These are phyloP conservation scores for Aphaenogaster rudis DNA, from an alignment of 1,140 invertebrate species.

Conservation along the genomic window DNA sequence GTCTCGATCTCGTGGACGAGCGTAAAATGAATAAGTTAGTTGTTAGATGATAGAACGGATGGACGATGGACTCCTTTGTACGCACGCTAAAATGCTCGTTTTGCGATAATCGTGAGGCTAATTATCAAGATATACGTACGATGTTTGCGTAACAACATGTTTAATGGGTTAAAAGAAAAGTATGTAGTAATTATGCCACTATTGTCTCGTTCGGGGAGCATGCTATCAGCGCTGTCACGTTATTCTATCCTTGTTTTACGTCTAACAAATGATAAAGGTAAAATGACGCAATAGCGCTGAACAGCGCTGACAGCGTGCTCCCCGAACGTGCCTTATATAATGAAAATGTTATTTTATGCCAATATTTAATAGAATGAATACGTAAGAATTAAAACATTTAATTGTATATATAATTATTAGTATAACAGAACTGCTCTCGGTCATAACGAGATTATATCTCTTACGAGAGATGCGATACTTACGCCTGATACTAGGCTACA, in stretches of 20 bases:
- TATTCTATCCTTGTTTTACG: too few relatives aligned
- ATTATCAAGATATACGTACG: not conserved
- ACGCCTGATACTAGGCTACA: constrained; percentile 76
- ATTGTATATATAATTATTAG: not conserved
- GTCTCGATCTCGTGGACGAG: not conserved
- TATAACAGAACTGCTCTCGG: not conserved
- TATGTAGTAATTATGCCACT: not conserved
- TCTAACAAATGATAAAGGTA: too few relatives aligned
- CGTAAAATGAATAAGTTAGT: not conserved
- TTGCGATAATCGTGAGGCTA: too few relatives aligned
- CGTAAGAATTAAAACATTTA: not conserved
- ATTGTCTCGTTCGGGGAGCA: too few relatives aligned
- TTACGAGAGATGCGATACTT: not conserved
- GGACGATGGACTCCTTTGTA: not conserved
- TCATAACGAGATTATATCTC: not conserved
- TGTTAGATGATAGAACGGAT: not conserved
- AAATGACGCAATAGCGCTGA: too few relatives aligned
- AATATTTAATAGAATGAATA: not conserved
- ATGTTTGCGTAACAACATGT: not conserved
- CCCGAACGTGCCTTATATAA: not conserved
- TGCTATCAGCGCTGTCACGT: too few relatives aligned
- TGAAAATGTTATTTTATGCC: not conserved
- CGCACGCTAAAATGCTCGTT: not conserved
- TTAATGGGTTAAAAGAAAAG: not conserved
- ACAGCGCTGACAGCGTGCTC: too few relatives aligned